phyloP scores from a whole-genome alignment of 2,888 invertebrate genomes.

The Ryuthela nishihirai region DNA sequence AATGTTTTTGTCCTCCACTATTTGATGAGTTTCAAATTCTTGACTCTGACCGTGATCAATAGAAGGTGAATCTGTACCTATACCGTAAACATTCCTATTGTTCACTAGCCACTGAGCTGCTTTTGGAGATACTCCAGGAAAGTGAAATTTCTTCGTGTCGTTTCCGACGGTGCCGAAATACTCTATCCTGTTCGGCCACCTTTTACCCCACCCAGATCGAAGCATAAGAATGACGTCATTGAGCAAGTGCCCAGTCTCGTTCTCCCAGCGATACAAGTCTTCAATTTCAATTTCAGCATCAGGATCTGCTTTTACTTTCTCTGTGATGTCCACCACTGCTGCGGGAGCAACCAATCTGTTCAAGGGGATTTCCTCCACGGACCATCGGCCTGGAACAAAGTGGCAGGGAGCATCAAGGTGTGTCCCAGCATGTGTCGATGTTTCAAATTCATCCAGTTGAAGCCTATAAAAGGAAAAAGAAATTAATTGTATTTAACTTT shows the following conservation, averaged over 20 bases:
- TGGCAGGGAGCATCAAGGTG: slow-evolving; percentile 64
- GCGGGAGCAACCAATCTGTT: slow-evolving; percentile 51
- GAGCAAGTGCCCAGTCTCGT: slow-evolving; percentile 50
- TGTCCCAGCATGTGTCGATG: slow-evolving; percentile 61
- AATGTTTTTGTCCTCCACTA: slow-evolving; percentile 53
- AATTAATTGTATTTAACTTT: no score
- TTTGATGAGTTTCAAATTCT: slow-evolving; percentile 55
- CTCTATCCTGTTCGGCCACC: slow-evolving; percentile 43
- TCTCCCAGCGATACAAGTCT: slow-evolving; percentile 50
- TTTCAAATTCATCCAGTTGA: slow-evolving; percentile 56
- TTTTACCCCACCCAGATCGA: slow-evolving; percentile 50
- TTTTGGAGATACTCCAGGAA: slow-evolving; percentile 58
- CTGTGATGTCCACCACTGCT: slow-evolving; percentile 37
- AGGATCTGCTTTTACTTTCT: slow-evolving; percentile 12
- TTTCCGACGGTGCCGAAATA: slow-evolving; percentile 38
- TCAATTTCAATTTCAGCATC: slow-evolving; percentile 25
- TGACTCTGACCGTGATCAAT: slow-evolving; percentile 58
- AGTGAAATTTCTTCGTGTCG: slow-evolving; percentile 27
- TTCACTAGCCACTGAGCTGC: slow-evolving; percentile 61
- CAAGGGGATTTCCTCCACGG: slow-evolving; percentile 57
- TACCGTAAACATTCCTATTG: slow-evolving; percentile 59
- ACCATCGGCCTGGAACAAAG: slow-evolving; percentile 54
- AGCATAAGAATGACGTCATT: slow-evolving; percentile 53
- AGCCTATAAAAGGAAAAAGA: no score
- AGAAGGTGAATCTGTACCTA: slow-evolving; percentile 64